Evolutionary conservation across 2,797 vertebrate species (phyloP).

Genomic region (Xenentodon cancila): DNA sequence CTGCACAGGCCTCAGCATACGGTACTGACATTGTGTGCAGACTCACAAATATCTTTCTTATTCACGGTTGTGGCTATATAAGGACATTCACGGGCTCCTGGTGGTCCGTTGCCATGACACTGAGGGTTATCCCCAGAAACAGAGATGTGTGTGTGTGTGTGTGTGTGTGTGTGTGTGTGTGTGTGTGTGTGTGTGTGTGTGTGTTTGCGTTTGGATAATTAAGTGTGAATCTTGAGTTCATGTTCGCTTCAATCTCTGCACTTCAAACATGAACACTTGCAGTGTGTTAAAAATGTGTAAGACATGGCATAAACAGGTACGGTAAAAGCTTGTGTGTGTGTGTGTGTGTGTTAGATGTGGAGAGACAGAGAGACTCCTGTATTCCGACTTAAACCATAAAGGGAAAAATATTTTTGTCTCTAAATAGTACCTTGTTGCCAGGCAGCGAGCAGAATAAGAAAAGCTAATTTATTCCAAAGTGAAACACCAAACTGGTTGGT

Average conservation of each 20-base stretch:
- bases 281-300: neutral
- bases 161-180: slow-evolving; percentile 15
- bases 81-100: slow-evolving; percentile 66
- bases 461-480: slow-evolving; percentile 38
- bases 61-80: slow-evolving; percentile 73
- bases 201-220: neutral
- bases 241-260: neutral
- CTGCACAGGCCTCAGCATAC: slow-evolving; percentile 75
- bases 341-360: neutral
- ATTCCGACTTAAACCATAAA: slow-evolving; percentile 49
- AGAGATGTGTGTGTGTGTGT: slow-evolving; percentile 36
- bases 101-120: slow-evolving; percentile 71
- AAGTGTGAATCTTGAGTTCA: slow-evolving; percentile 4
- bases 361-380: neutral
- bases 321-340: neutral
- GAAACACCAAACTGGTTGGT: slow-evolving; percentile 9
- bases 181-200: too few relatives aligned
- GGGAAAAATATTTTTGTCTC: slow-evolving; percentile 45
- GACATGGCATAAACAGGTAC: neutral
- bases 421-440: slow-evolving; percentile 62
- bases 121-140: slow-evolving; percentile 73
- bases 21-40: slow-evolving; percentile 71
- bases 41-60: slow-evolving; percentile 40
- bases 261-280: neutral
- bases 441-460: slow-evolving; percentile 51